A percentile compares a stretch with the other conserved stretches of the same genome.
Conservation (phyloP, 2,113 vertebrate genomes). For the Aix galericulata region DNA sequence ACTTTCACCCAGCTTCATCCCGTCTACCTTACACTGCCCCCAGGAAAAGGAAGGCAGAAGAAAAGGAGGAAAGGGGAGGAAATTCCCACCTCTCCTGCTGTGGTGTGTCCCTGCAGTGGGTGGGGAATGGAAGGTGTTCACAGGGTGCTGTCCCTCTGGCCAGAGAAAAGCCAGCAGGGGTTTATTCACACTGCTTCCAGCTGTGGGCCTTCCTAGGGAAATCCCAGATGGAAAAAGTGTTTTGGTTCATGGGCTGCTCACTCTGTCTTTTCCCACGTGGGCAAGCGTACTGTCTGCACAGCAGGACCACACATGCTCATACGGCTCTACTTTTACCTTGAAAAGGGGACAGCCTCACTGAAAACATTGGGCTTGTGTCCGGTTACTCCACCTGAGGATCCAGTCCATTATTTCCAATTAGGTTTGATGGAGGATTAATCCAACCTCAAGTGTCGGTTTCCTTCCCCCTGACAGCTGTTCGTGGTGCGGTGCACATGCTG, state of each 20-base stretch:
- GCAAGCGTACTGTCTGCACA: accelerated
- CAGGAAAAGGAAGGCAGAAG: neutral
- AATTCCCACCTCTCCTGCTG: accelerated
- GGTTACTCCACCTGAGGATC: neutral
- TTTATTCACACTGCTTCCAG: neutral
- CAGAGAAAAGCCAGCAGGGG: neutral
- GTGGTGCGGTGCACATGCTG: accelerated
- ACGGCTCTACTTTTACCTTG: no score
- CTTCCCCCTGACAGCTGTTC: slow-evolving; percentile 30
- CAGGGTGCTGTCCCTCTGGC: neutral
- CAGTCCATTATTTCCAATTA: slow-evolving; percentile 23
- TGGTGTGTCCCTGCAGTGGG: accelerated
- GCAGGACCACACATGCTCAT: accelerated
- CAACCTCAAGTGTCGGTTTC: neutral
- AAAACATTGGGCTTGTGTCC: neutral
- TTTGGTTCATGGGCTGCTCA: neutral
- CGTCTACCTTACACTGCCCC: neutral
- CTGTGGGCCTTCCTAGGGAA: neutral
- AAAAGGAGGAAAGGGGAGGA: neutral
- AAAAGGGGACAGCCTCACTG: neutral
- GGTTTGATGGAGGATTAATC: slow-evolving; percentile 22
- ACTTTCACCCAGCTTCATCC: neutral
- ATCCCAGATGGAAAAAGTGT: neutral
- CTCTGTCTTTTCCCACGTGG: neutral
- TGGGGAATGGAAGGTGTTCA: neutral